These are phyloP conservation scores for Neodon shergylaensis DNA, from an alignment of 2,113 vertebrate species.

Conservation along the genomic window DNA sequence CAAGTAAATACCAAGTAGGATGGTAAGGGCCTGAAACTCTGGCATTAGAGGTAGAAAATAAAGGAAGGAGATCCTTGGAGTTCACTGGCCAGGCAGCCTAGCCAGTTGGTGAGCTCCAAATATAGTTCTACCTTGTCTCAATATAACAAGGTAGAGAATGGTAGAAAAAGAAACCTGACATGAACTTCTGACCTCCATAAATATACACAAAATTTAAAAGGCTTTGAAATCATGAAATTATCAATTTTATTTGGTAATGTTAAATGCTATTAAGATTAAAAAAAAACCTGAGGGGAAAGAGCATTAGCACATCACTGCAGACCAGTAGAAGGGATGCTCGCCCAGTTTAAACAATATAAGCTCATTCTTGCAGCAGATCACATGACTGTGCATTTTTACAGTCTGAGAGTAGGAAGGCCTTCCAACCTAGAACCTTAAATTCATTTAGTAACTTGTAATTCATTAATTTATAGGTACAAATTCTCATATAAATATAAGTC, in stretches of 20 bases:
- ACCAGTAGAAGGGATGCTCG: not conserved
- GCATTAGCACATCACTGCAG: not conserved
- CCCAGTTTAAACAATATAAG: not conserved
- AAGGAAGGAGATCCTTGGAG: not conserved
- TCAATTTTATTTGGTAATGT: not conserved
- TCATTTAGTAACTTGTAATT: not conserved
- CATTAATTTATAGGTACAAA: not conserved
- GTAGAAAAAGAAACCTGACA: too few species aligned
- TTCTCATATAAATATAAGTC: too few species aligned
- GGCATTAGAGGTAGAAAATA: not conserved
- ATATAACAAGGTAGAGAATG: too few species aligned
- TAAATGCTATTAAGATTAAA: not conserved
- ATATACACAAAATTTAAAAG: not conserved
- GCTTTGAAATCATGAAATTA: not conserved
- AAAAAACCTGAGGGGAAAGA: not conserved
- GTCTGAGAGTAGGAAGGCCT: not conserved
- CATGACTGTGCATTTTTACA: not conserved
- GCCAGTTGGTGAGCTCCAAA: not conserved
- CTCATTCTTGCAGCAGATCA: not conserved
- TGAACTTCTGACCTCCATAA: not conserved
- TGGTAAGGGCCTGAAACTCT: not conserved
- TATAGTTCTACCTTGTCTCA: too few species aligned
- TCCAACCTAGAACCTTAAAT: conserved; percentile 5
- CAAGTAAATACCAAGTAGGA: not conserved
- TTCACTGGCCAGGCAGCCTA: not conserved